Evolutionary conservation across 2,797 vertebrate species (phyloP), one percentile per base, ranked within the genome.

Genomic region (Peromyscus melanophrys): DNA sequence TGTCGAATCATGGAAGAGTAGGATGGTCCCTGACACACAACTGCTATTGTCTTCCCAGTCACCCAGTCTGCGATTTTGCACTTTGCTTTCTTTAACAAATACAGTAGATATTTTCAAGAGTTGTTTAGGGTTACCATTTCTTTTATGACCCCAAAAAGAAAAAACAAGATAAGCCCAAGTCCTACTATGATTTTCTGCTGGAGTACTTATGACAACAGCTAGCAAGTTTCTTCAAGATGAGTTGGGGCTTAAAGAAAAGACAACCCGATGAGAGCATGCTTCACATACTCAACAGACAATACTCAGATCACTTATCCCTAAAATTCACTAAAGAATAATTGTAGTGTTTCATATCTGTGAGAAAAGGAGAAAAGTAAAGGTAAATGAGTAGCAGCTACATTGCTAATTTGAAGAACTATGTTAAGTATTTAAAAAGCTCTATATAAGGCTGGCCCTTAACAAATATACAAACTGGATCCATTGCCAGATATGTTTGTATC

Each of bases 71-170:
- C 49, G 73, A 43, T 46, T 25, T 19, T 52, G 40, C 27, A 4
- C 25, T 52, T 77, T 63, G 55, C 29, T 27, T 63, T 1, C 16
- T 40, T 67, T 81, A 43, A 61, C 12, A 16, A 86, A 67, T 12
- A n/a, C 17, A 52, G 12, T 73, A 5, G 16, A 52, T 52, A 46
- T 84, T 84, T 93, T 81, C 73, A 23, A 96, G 12, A 46, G 92
- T 83, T 89, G 4, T 84, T 69, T 94, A 59, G 84, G 95, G 37
- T 25, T 81, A 95, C 14, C 23, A 61, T 31, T 65, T 83, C 52
- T 55, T 55, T 76, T 88, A 89, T 49, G 43, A 49, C 6, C 34
- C 77, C 31, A 86, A 46, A 81, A 4, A 34, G 43, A 69, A 34
- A 34, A 82, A 29, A 12, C 65, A 77, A 46, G 25, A 59, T 61